Base-by-base conservation (phyloP, 53 echinoderm and acorn worm genomes). In the Holothuria leucospilota region DNA sequence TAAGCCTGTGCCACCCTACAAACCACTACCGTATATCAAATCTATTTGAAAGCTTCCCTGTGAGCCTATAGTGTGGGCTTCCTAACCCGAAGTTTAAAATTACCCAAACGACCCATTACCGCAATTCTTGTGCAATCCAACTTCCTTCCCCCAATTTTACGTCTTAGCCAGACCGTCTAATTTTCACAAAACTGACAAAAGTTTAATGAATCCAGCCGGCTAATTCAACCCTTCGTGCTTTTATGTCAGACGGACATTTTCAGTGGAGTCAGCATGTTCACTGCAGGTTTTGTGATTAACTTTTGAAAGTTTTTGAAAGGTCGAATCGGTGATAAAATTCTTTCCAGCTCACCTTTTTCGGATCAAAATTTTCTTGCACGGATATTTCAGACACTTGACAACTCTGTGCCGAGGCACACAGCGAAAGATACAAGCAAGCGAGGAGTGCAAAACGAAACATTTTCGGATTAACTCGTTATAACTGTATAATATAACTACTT, bases 351-450 rank as follows among this genome's bases (percentile, higher is more conserved):
- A 81, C 81, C 81, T 62, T 81, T 16, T 16, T 23, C 23, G 60
- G 81, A 28, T 60, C 58, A 16, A 81, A 81, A 62, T 81, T 58
- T 16, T 81, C 16, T 23, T 81, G 81, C 61, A 81, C 27, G 8
- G 81, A 59, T 26, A 81, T 61, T 23, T 81, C 61, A n/a, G 81
- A 59, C 38, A 81, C 81, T 21, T 59, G 39, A 34, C 81, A 81
- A 13, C 26, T 60, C 41, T 81, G 29, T 59, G 81, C 81, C 28
- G 81, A 62, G 4, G 25, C 61, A 46, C 51, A 2, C 11, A 81
- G 24, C 18, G 59, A 13, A 30, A 81, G 60, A 59, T 16, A 21
- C 38, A 29, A 10, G 34, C 56, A 27, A 29, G 21, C 62, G 30
- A 61, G 25, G 16, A 28, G 28, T 15, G 23, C 29, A 81, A 20